Evolutionary conservation across 1,140 invertebrate genomes (phyloP), one percentile per base, ranked within the genome.

Genomic region (Lordiphosa mommai): DNA sequence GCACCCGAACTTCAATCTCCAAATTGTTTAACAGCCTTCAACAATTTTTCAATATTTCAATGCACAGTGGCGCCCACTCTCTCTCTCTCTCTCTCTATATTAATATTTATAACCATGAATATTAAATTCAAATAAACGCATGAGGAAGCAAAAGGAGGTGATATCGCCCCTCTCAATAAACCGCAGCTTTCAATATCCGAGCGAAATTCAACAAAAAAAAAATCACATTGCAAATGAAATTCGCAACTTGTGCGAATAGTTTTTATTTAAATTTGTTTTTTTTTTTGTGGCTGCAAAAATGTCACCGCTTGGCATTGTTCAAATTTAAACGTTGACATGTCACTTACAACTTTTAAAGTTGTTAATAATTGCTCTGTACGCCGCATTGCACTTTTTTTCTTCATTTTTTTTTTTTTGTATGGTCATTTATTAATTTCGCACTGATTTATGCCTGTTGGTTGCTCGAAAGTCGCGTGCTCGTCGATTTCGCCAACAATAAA

Each of bases 171-270:
- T 9, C 23, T 29, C 44, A 60, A 36, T 63, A 65, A 80, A 80
- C 76, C 76, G 73, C 76, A 82, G 65, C 72, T 84, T 82, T 82
- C 76, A 82, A 82, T 82, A 82, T 82, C 76, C 76, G 77, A 55
- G 50, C 12, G 48, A 66, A 40, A 38, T 70, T 32, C 14, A 43
- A 58, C 56, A 57, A 48, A 38, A 14, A 13, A 53, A 65, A 60
- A 63, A 40, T n/a, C 40, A 27, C n/a, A 13, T 14, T 37, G 34
- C 34, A 23, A 72, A 68, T 68, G 50, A 51, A 56, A 56, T 68
- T 49, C 49, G 41, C 30, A 46, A 68, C 53, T 53, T 61, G 46
- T 67, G 61, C 36, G 59, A 67, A 67, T 71, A 82, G 56, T 70
- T 80, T 44, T 32, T 57, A 9, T 36, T 13, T 43, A 36, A 36